Percentiles rank a stretch among this genome's conserved stretches.
Evolutionary conservation across 30 jellyfish, hydroid and myxozoan genomes (phyloP).

Genomic region (Aurelia sp.): DNA sequence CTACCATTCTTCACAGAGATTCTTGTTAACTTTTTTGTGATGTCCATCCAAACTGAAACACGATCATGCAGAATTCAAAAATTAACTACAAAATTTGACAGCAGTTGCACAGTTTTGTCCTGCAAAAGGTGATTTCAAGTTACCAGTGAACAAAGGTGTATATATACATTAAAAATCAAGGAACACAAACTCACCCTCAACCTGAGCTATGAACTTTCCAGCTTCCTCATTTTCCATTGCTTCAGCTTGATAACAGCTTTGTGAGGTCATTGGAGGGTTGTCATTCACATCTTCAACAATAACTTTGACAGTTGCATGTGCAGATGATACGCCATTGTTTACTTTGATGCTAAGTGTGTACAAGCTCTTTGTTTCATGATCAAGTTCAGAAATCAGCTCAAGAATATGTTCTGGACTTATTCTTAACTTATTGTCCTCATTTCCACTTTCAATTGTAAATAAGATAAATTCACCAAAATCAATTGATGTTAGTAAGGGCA

Average conservation of each 20-base stretch:
- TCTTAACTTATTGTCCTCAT: conserved; percentile 59
- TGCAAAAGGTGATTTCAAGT: too few species aligned
- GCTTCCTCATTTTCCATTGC: conserved; percentile 57
- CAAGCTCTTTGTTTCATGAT: conserved; percentile 66
- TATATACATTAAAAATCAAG: too few species aligned
- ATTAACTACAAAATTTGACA: too few species aligned
- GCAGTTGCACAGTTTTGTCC: too few species aligned
- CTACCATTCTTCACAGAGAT: too few species aligned
- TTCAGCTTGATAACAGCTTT: conserved; percentile 87
- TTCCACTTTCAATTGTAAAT: conserved; percentile 79
- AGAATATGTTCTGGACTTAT: neutral
- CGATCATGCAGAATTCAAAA: too few species aligned
- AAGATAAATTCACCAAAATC: conserved; percentile 12
- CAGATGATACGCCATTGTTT: conserved; percentile 73
- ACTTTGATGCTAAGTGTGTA: conserved; percentile 64
- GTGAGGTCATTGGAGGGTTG: conserved; percentile 91
- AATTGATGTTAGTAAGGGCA: neutral
- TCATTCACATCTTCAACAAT: conserved; percentile 76
- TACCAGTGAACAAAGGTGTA: too few species aligned
- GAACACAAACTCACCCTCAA: conserved; percentile 55
- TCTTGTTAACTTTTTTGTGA: too few species aligned
- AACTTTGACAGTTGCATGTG: conserved; percentile 40
- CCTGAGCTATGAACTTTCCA: conserved; percentile 45
- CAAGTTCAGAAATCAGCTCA: conserved; percentile 57
- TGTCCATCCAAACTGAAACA: too few species aligned